Base-by-base conservation (phyloP, 1,140 invertebrate species). In the Eufriesea mexicana region DNA sequence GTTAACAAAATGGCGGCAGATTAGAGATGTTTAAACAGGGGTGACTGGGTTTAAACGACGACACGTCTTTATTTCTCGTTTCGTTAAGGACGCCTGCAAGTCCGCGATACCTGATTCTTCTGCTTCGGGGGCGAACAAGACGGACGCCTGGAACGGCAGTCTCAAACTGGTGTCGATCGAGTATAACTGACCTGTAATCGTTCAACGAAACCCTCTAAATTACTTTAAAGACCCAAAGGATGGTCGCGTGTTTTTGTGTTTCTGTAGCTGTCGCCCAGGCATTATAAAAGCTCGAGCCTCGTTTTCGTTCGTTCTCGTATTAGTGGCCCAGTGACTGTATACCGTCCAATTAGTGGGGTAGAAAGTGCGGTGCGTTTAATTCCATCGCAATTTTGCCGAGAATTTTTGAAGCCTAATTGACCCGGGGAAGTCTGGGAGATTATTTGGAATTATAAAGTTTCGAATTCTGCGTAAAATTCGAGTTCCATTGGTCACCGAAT, bases 131-230 rank as follows among this genome's bases (percentile, higher is more conserved):
- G 47, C 68, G 80, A 84, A 25, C 16, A 74, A 82, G 82, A 78
- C 83, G 71, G 88, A 70, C 67, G 79, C 80, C 68, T 86, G 28
- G 76, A 89, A 89, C 78, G 75, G 75, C 78, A 89, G 84, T 76
- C 49, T 89, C 84, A 85, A 77, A 81, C 61, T 64, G 51, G 84
- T 90, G 86, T 89, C 88, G 83, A 93, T 94, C 89, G 96, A 96
- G 93, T 96, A 96, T 89, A 95, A 92, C 94, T 96, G 95, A 95
- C 96, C 96, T 96, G 95, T 49, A 94, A 94, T 91, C 82, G 84
- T 82, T 90, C 89, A 79, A 91, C 89, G 80, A 91, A 86, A 90
- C 76, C 83, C 83, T 61, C 81, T 86, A 84, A 83, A 79, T 80
- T 54, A 87, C 54, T 79, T 78, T 51, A 47, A 59, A 83, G 6